These are phyloP conservation scores for Tiphia femorata DNA, from an alignment of 2,888 invertebrate genomes.

Conservation along the genomic window DNA sequence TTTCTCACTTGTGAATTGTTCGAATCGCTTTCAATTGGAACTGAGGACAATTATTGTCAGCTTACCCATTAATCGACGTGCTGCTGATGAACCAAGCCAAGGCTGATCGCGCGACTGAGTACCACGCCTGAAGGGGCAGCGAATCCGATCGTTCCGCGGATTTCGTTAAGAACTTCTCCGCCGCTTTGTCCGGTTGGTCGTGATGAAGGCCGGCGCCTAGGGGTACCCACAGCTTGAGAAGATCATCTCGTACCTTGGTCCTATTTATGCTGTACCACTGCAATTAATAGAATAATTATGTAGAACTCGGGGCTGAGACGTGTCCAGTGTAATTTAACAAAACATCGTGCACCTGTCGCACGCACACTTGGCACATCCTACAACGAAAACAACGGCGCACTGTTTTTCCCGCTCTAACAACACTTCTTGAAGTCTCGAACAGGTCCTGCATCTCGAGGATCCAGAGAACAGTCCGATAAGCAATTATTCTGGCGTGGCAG, in stretches of 20 bases:
- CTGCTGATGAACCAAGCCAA: constrained; percentile 92
- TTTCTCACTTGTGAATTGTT: too few relatives aligned
- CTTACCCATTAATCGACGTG: constrained; percentile 95
- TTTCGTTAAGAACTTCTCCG: constrained; percentile 79
- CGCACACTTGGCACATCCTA: too few relatives aligned
- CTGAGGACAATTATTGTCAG: too few relatives aligned
- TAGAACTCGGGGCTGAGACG: too few relatives aligned
- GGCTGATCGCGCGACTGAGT: constrained; percentile 86
- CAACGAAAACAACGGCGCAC: too few relatives aligned
- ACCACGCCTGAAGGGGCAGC: constrained; percentile 91
- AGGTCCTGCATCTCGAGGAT: constrained; percentile 24
- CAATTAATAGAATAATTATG: too few relatives aligned
- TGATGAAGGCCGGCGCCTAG: constrained; percentile 69
- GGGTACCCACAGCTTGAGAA: constrained; percentile 76
- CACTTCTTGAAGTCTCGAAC: constrained; percentile 20
- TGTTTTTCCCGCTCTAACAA: too few relatives aligned
- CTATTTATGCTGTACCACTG: constrained; percentile 83
- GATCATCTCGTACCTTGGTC: constrained; percentile 70
- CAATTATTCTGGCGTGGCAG: constrained; percentile 40
- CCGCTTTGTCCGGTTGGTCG: constrained; percentile 76
- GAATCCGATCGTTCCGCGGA: constrained; percentile 87
- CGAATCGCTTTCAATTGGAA: too few relatives aligned
- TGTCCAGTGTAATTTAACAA: too few relatives aligned
- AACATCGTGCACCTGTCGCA: too few relatives aligned
- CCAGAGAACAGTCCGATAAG: constrained; percentile 49